These are phyloP conservation scores for Falco berigora DNA, from an alignment of 2,797 vertebrate genomes.

Conservation along the genomic window DNA sequence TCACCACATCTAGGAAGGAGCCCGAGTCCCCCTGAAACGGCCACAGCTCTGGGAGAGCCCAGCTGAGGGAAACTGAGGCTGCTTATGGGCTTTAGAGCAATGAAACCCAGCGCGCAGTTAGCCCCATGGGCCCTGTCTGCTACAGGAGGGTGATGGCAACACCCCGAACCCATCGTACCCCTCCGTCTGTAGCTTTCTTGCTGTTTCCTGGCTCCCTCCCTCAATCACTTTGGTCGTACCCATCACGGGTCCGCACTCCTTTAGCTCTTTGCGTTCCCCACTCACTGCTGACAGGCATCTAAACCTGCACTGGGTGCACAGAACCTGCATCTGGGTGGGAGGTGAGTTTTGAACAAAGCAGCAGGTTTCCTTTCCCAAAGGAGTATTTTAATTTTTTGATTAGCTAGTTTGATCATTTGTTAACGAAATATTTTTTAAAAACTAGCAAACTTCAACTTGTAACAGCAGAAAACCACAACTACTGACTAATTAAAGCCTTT, in stretches of 20 bases:
- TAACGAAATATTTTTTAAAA: neutral
- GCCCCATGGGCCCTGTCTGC: neutral
- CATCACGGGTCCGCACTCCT: fast-evolving
- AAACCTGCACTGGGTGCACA: neutral
- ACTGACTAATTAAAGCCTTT: neutral
- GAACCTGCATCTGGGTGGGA: neutral
- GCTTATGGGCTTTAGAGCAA: neutral
- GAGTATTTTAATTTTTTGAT: neutral
- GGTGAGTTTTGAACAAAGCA: neutral
- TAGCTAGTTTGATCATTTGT: neutral
- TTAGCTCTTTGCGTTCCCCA: neutral
- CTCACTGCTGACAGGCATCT: neutral
- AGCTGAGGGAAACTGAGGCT: neutral
- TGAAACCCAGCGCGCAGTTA: fast-evolving
- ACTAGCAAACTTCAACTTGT: neutral
- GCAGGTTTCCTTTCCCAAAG: neutral
- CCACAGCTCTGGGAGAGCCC: neutral
- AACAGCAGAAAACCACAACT: conserved; percentile 3
- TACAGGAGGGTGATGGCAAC: neutral
- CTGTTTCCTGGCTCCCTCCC: neutral
- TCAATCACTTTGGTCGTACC: neutral
- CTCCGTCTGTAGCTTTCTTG: neutral
- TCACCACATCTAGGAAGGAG: neutral
- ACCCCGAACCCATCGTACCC: fast-evolving
- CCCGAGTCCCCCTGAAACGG: neutral